Evolutionary conservation across 2,797 vertebrate genomes (phyloP).

Genomic region (Hapalemur alaotrensis): DNA sequence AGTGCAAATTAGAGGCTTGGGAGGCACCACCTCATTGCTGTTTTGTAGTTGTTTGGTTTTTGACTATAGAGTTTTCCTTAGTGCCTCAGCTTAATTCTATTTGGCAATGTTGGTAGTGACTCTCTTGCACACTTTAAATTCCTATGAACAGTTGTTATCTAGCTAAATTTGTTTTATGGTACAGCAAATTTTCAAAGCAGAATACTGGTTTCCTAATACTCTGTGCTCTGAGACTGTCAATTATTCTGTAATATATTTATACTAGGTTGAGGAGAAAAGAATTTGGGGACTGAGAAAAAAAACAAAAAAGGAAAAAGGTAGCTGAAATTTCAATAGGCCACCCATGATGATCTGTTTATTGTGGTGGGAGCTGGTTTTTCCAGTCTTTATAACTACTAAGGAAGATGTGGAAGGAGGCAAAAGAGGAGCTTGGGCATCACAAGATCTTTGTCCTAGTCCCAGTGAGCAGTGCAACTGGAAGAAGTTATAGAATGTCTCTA

Average conservation of each 20-base stretch:
- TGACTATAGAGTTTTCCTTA: neutral
- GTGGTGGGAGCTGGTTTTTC: neutral
- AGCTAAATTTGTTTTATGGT: neutral
- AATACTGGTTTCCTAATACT: neutral
- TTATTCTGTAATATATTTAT: constrained; percentile 2
- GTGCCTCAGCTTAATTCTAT: neutral
- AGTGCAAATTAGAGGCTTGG: neutral
- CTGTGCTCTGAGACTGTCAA: neutral
- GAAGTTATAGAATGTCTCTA: neutral
- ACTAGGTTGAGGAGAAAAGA: neutral
- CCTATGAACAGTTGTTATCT: neutral
- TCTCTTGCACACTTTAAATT: neutral
- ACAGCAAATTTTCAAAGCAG: neutral
- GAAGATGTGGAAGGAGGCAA: neutral
- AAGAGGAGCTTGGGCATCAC: neutral
- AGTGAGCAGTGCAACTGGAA: neutral
- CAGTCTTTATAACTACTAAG: too few species aligned
- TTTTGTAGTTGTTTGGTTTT: neutral
- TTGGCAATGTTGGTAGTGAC: neutral
- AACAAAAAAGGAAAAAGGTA: neutral
- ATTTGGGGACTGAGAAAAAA: neutral
- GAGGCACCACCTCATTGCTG: neutral
- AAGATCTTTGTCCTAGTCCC: neutral
- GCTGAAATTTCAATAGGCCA: neutral
- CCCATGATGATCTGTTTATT: neutral